phyloP scores from a whole-genome alignment of 2,888 invertebrate genomes.

The Drosophila ustulata region DNA sequence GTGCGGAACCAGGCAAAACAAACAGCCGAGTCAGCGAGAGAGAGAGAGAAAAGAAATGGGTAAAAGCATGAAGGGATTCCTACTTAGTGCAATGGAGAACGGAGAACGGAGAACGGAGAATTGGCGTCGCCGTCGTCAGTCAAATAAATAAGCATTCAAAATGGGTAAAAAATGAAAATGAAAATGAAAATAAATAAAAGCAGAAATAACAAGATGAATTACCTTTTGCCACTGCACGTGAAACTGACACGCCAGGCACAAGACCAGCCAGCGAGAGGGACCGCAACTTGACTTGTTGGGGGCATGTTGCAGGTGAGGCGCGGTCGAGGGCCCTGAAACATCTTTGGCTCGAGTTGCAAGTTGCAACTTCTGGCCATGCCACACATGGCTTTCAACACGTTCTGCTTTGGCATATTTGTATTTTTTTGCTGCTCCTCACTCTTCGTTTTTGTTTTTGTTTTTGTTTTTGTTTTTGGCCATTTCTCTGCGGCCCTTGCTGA shows the following conservation, averaged over 20 bases:
- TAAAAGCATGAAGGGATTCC: constrained; percentile 26
- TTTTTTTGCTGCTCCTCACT: background rate
- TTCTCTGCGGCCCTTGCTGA: constrained; percentile 41
- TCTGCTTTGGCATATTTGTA: constrained; percentile 41
- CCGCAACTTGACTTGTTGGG: too few relatives aligned
- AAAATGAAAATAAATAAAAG: constrained; percentile 31
- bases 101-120: constrained; percentile 52
- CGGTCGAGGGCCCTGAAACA: constrained; percentile 1
- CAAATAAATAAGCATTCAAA: constrained; percentile 52
- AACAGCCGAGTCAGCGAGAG: background rate
- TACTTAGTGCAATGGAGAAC: constrained; percentile 42
- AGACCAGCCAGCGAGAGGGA: background rate
- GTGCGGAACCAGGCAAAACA: constrained; percentile 5
- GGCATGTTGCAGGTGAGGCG: background rate
- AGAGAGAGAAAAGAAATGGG: background rate
- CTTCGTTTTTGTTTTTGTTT: constrained; percentile 12
- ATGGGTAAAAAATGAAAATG: constrained; percentile 23
- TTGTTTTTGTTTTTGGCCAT: constrained; percentile 53
- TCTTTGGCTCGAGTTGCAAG: constrained; percentile 9
- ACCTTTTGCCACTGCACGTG: constrained; percentile 81
- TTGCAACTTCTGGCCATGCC: constrained; percentile 51
- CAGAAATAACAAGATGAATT: constrained; percentile 78
- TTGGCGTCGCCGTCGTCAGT: constrained; percentile 41
- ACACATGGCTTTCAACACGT: constrained; percentile 78
- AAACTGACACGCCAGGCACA: constrained; percentile 77